A percentile compares a stretch with the other conserved stretches of the same genome.
These are phyloP conservation scores for Sula dactylatra DNA, from an alignment of 2,113 vertebrate species.

Conservation along the genomic window DNA sequence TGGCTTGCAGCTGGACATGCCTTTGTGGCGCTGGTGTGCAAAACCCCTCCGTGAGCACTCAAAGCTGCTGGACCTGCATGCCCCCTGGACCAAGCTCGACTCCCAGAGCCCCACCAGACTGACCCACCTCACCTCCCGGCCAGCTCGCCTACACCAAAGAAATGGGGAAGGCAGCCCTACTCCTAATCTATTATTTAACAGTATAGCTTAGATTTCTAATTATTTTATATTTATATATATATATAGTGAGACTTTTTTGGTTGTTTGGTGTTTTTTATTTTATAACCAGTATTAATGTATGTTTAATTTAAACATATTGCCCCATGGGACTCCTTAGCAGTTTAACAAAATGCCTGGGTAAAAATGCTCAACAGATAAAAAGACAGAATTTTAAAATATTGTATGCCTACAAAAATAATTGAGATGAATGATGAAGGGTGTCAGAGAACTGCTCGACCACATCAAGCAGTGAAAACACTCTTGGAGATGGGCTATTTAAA, in stretches of 20 bases:
- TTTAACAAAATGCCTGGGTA: neutral
- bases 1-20: fast-evolving
- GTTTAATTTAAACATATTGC: neutral
- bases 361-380: neutral
- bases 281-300: neutral
- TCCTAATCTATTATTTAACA: fast-evolving
- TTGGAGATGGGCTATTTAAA: slow-evolving; percentile 12
- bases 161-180: neutral
- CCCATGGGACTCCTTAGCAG: neutral
- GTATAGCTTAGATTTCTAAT: neutral
- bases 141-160: fast-evolving
- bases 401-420: neutral
- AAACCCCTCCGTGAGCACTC: neutral
- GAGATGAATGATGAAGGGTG: neutral
- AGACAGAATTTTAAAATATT: neutral
- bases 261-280: neutral
- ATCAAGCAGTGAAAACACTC: slow-evolving; percentile 2
- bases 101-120: neutral
- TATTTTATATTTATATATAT: too few species aligned
- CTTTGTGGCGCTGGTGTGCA: fast-evolving
- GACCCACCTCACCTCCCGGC: fast-evolving
- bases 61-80: fast-evolving
- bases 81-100: fast-evolving
- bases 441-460: neutral
- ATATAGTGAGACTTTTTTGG: too few species aligned